Conservation (phyloP, 2,113 vertebrate genomes). For the Tylochromis polylepis region DNA sequence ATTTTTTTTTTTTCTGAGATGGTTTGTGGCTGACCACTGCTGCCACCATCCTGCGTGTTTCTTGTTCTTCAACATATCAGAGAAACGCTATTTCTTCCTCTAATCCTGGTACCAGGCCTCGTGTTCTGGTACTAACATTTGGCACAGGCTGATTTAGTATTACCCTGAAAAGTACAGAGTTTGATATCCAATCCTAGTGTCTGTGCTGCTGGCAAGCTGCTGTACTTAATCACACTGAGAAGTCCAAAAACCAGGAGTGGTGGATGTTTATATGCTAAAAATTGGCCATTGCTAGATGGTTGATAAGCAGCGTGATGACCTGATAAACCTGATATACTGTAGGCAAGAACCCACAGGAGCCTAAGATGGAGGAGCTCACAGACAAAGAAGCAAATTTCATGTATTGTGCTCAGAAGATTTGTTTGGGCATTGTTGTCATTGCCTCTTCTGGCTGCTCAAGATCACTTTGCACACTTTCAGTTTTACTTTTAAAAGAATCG, state of each 20-base stretch:
- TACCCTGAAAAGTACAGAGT: not conserved
- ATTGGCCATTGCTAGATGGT: not conserved
- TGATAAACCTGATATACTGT: not conserved
- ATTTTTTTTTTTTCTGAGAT: too few species aligned
- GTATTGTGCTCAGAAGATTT: not conserved
- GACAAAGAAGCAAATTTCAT: not conserved
- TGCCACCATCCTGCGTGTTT: not conserved
- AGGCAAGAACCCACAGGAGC: not conserved
- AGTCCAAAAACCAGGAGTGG: rapidly evolving
- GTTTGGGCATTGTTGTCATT: not conserved
- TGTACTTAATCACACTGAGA: not conserved
- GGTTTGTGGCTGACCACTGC: not conserved
- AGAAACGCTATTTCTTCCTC: not conserved
- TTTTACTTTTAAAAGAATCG: not conserved
- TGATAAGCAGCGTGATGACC: not conserved
- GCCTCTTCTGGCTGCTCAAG: not conserved
- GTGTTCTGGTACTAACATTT: not conserved
- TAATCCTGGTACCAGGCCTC: not conserved
- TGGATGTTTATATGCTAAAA: not conserved
- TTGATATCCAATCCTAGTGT: not conserved
- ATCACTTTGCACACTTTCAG: not conserved
- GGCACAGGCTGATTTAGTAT: not conserved
- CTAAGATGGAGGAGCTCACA: not conserved
- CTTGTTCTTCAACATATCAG: not conserved
- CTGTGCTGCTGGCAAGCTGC: not conserved